phyloP scores from a whole-genome alignment of 2,888 invertebrate species.

The Troides helena region DNA sequence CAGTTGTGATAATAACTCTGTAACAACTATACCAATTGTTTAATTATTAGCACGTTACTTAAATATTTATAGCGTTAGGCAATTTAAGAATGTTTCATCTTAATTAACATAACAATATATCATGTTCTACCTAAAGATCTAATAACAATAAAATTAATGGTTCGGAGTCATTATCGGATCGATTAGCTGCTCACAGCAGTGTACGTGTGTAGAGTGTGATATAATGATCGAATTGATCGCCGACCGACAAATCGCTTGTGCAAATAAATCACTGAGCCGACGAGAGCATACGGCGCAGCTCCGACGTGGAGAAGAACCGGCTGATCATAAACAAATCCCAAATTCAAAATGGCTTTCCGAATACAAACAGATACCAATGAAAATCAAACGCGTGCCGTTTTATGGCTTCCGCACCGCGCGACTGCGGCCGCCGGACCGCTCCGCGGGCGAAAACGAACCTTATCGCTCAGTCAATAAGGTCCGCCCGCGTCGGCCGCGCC shows the following conservation, averaged over 20 bases:
- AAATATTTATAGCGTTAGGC: too few species aligned
- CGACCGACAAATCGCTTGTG: slow-evolving; percentile 53
- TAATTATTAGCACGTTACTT: too few species aligned
- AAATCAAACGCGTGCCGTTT: slow-evolving; percentile 70
- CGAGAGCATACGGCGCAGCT: slow-evolving; percentile 67
- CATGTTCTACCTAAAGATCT: too few species aligned
- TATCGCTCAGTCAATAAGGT: slow-evolving; percentile 20
- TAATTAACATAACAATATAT: too few species aligned
- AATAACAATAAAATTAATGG: too few species aligned
- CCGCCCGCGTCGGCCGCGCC: neutral
- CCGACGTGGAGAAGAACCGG: slow-evolving; percentile 62
- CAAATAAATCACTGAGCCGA: slow-evolving; percentile 67
- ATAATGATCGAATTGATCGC: too few species aligned
- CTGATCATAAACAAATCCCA: slow-evolving; percentile 77
- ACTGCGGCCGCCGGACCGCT: slow-evolving; percentile 6
- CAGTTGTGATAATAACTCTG: too few species aligned
- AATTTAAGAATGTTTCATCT: too few species aligned
- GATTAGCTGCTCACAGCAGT: too few species aligned
- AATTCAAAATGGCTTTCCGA: slow-evolving; percentile 64
- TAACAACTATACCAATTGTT: too few species aligned
- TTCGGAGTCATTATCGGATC: too few species aligned
- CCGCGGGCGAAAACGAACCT: slow-evolving; percentile 24
- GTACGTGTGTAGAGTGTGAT: too few species aligned
- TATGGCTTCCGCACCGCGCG: slow-evolving; percentile 39
- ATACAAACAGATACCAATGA: slow-evolving; percentile 78